These are phyloP conservation scores for Bothrops jararaca DNA, from an alignment of 2,113 vertebrate species.

Conservation along the genomic window DNA sequence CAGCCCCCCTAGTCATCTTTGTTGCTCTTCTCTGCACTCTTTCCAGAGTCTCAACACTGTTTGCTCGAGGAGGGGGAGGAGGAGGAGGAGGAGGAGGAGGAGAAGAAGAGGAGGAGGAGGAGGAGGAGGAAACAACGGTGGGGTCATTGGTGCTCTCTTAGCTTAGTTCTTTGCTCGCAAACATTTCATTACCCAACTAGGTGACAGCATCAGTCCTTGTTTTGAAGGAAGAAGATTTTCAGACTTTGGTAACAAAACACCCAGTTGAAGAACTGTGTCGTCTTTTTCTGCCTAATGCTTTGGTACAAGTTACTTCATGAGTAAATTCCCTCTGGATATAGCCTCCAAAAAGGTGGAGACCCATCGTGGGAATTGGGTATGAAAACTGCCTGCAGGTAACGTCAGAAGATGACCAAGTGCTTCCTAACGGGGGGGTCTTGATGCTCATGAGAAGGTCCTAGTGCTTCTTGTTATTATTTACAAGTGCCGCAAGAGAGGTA, in stretches of 20 bases:
- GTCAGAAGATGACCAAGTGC: background rate
- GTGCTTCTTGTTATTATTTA: conserved; percentile 64
- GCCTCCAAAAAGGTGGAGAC: conserved; percentile 28
- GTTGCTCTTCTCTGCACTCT: too few relatives aligned
- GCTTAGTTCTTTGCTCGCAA: too few relatives aligned
- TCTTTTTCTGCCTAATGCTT: background rate
- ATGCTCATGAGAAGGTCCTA: background rate
- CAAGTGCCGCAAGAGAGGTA: conserved; percentile 61
- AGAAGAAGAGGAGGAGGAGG: too few relatives aligned
- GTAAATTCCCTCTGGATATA: background rate
- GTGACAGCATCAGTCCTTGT: background rate
- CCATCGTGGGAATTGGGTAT: conserved; percentile 46
- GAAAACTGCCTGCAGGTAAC: background rate
- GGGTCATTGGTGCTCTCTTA: too few relatives aligned
- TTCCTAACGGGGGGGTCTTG: background rate
- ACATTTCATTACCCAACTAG: too few relatives aligned
- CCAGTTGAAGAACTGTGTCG: background rate
- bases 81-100: too few relatives aligned
- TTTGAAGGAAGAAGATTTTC: background rate
- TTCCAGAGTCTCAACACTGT: too few relatives aligned
- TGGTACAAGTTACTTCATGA: background rate
- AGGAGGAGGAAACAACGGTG: too few relatives aligned
- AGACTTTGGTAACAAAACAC: background rate
- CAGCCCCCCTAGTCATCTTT: too few relatives aligned
- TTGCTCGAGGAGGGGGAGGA: too few relatives aligned